Percentiles rank a stretch among this genome's conserved stretches.
These are phyloP conservation scores for Philonicus albiceps DNA, from an alignment of 2,888 invertebrate species.

Conservation along the genomic window DNA sequence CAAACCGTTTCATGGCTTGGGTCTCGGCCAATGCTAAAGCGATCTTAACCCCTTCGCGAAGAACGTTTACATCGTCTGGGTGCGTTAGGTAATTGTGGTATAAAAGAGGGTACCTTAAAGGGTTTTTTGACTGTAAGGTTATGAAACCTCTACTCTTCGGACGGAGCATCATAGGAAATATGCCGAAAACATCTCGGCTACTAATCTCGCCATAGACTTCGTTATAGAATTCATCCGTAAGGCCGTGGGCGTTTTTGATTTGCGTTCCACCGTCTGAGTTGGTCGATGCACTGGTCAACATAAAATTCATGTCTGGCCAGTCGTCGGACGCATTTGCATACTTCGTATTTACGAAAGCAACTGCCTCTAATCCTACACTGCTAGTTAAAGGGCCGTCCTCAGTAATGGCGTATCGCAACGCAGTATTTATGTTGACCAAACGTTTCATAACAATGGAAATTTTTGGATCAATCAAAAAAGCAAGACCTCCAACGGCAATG, in stretches of 20 bases:
- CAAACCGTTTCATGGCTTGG: slow-evolving; percentile 78
- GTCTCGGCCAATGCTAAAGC: slow-evolving; percentile 84
- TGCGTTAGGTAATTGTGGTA: slow-evolving; percentile 92
- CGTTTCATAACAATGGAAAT: slow-evolving; percentile 82
- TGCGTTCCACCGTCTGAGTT: slow-evolving; percentile 85
- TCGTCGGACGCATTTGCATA: slow-evolving; percentile 86
- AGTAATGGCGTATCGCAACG: slow-evolving; percentile 82
- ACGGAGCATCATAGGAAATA: slow-evolving; percentile 89
- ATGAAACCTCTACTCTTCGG: slow-evolving; percentile 87
- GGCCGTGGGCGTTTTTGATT: slow-evolving; percentile 79
- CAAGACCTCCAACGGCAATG: slow-evolving; percentile 84
- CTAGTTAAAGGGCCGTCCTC: slow-evolving; percentile 88
- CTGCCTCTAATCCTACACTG: slow-evolving; percentile 85
- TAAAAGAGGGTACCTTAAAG: slow-evolving; percentile 82
- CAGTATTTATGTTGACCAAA: slow-evolving; percentile 83
- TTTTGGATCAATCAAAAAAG: slow-evolving; percentile 81
- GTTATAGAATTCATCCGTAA: slow-evolving; percentile 82
- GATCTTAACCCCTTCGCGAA: slow-evolving; percentile 87
- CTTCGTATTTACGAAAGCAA: slow-evolving; percentile 87
- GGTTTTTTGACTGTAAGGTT: slow-evolving; percentile 74
- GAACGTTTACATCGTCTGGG: slow-evolving; percentile 81
- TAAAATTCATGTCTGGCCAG: slow-evolving; percentile 92
- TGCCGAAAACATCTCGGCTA: slow-evolving; percentile 79
- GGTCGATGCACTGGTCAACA: slow-evolving; percentile 84
- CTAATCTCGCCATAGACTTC: slow-evolving; percentile 77